A percentile compares a stretch with the other conserved stretches of the same genome.
Evolutionary conservation across 2,888 invertebrate species (phyloP).

Genomic region (Litoditis marina): DNA sequence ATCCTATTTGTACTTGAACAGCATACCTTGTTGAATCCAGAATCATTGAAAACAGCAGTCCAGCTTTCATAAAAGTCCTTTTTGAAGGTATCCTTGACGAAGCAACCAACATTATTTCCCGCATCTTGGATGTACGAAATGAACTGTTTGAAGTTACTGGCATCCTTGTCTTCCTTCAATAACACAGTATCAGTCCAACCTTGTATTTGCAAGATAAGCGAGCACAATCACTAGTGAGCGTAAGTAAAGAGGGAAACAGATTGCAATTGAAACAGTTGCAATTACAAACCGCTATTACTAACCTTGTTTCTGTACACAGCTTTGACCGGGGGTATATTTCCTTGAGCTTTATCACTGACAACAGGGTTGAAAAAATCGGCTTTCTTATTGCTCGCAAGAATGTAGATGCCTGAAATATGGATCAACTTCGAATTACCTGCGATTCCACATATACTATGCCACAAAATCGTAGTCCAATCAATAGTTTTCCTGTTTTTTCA

Average conservation of each 20-base stretch:
- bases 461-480: too few relatives aligned
- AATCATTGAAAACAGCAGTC: conserved; percentile 76
- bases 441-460: too few relatives aligned
- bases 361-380: conserved; percentile 90
- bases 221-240: too few relatives aligned
- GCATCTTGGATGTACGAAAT: conserved; percentile 81
- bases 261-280: too few relatives aligned
- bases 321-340: conserved; percentile 77
- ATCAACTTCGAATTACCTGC: not conserved
- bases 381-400: conserved; percentile 94
- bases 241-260: too few relatives aligned
- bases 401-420: conserved; percentile 69
- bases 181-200: not conserved
- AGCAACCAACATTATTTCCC: conserved; percentile 80
- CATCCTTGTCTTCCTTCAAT: conserved; percentile 80
- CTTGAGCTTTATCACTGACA: conserved; percentile 73
- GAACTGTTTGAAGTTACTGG: conserved; percentile 73
- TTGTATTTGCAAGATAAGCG: not conserved
- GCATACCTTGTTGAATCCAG: conserved; percentile 75
- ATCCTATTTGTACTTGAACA: too few relatives aligned
- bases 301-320: conserved; percentile 86
- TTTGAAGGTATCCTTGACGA: conserved; percentile 86
- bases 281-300: too few relatives aligned
- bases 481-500: too few relatives aligned
- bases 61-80: conserved; percentile 90